Evolutionary conservation across 2,113 vertebrate species (phyloP), one percentile per base, ranked within the genome.

Genomic region (Bucco capensis): DNA sequence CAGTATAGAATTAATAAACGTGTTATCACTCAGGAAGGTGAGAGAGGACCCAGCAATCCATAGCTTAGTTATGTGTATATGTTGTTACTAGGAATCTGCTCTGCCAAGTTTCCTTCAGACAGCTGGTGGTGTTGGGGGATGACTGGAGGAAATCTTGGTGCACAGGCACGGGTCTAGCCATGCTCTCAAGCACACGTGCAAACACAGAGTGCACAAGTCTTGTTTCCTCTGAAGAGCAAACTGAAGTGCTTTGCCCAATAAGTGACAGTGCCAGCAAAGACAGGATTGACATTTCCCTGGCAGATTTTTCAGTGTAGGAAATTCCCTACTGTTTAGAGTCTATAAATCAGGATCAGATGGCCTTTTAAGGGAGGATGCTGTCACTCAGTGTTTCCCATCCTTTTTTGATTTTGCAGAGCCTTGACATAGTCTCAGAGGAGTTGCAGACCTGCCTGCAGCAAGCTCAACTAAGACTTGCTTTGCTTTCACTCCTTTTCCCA

Each of bases 161-260:
- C 0, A 1, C 69, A 11, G 56, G 37, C 77, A 28, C 1, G 0
- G 2, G 2, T 4, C 18, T 11, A 3, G 54, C 71, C 1, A 0
- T 53, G 50, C 16, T 50, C 37, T 5, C 3, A 2, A 56, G 56
- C 65, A 6, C 1, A 2, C 0, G 0, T 67, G 80, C 28, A 6
- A 0, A 2, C 35, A 27, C 64, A 3, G 54, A n/a, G 27, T 0
- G 11, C 12, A 0, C 3, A 9, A 15, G 23, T 8, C 37, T 22
- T 6, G 12, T 37, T 67, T 46, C 30, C 61, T 42, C 49, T 9
- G 33, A 42, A 42, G 47, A 56, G 49, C 38, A 12, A 31, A 6
- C 8, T 13, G 37, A 65, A 3, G 25, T 15, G 42, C 71, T 69
- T 60, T 87, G 78, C 64, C 50, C 46, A 12, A 42, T 19, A 31